A percentile compares a stretch with the other conserved stretches of the same genome.
Evolutionary conservation across 2,888 invertebrate species (phyloP).

Genomic region (Mythimna impura): DNA sequence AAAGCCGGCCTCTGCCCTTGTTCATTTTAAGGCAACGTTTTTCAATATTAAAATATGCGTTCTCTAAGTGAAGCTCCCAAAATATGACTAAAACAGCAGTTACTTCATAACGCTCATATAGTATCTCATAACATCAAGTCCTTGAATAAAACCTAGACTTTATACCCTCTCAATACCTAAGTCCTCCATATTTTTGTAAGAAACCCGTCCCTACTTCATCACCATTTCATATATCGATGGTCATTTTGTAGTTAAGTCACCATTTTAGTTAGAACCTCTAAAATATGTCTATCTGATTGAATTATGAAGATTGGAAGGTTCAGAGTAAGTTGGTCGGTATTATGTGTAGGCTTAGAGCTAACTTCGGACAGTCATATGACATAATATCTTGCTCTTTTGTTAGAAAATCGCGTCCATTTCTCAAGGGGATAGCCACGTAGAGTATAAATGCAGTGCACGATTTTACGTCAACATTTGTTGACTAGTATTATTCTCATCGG

Average conservation of each 20-base stretch:
- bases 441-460: conserved; percentile 47
- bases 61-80: not conserved
- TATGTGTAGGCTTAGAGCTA: conserved; percentile 63
- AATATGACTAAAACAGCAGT: conserved; percentile 14
- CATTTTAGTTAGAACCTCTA: conserved; percentile 25
- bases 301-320: conserved; percentile 43
- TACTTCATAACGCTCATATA: not conserved
- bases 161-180: conserved; percentile 24
- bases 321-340: conserved; percentile 61
- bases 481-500: conserved; percentile 38
- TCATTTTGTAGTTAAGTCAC: conserved; percentile 59
- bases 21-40: too few species aligned
- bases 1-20: too few species aligned
- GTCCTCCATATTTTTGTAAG: conserved; percentile 41
- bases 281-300: conserved; percentile 13
- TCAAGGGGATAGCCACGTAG: conserved; percentile 54
- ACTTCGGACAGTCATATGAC: conserved; percentile 67
- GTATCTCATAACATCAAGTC: conserved; percentile 17
- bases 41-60: not conserved
- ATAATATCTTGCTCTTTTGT: conserved; percentile 72
- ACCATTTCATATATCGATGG: conserved; percentile 68
- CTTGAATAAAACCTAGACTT: conserved; percentile 33
- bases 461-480: conserved; percentile 43
- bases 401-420: conserved; percentile 71
- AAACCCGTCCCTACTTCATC: conserved; percentile 64